Percentiles rank a stretch among this genome's conserved stretches.
These are phyloP conservation scores for Heterodera filipjevi DNA, from an alignment of 2,888 invertebrate species.

Conservation along the genomic window DNA sequence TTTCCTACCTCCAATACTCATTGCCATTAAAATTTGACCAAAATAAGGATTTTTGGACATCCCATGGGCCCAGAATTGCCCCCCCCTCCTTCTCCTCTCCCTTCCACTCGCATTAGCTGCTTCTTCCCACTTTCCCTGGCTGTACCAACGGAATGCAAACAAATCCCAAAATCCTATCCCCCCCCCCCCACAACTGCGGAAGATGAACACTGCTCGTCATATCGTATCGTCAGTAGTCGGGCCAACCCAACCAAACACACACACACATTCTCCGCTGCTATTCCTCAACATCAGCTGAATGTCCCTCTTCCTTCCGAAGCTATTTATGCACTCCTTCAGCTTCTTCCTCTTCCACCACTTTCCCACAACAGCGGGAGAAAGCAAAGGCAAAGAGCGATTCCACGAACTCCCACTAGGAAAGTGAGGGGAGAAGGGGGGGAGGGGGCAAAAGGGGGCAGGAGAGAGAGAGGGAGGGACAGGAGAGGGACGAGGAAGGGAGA, in stretches of 20 bases:
- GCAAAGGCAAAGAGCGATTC: neutral
- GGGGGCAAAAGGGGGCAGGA: too few relatives aligned
- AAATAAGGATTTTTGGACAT: neutral
- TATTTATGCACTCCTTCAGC: constrained; percentile 3
- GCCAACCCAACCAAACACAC: neutral
- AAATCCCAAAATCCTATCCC: neutral
- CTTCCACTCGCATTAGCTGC: neutral
- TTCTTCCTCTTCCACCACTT: neutral
- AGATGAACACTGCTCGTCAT: neutral
- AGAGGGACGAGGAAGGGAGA: neutral
- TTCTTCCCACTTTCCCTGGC: neutral
- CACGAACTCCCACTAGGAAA: neutral
- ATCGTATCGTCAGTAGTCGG: too few relatives aligned
- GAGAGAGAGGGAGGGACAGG: neutral
- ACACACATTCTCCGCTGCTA: neutral
- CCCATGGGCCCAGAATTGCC: neutral
- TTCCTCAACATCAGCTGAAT: neutral
- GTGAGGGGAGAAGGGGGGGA: neutral
- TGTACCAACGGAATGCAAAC: neutral
- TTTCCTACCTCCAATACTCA: neutral
- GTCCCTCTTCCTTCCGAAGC: neutral
- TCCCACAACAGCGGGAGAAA: neutral
- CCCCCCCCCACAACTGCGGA: neutral
- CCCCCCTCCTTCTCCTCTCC: neutral
- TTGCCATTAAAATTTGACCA: neutral